Evolutionary conservation across 1,140 invertebrate species (phyloP), one percentile per base, ranked within the genome.

Genomic region (Drosophila grimshawi): DNA sequence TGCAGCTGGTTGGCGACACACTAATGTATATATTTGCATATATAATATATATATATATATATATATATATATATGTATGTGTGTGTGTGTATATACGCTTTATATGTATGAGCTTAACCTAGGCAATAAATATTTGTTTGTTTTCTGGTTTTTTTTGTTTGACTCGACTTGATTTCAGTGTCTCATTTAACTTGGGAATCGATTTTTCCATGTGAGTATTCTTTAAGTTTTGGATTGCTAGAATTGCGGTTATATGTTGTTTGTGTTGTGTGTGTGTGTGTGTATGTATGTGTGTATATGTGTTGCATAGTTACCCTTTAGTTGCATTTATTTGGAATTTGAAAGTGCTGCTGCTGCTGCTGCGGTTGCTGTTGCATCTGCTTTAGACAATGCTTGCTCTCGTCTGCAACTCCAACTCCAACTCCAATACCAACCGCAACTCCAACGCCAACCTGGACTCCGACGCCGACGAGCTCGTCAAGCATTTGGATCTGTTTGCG

Each of bases 41-140:
- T 72, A 59, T 65, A 51, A 60, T 45, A 53, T 72, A 67, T 46
- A 66, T 73, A 72, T 76, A 67, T 62, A 57, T 68, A 78, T 78
- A 76, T 39, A 63, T 69, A 48, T n/a, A 63, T 69, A 48, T n/a
- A 53, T 55, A 29, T 76, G 11, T 61, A 41, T 67, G 46, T 68
- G 63, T 77, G 49, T 81, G 46, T 48, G n/a, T 30, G 7, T 65
- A n/a, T 59, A 51, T 64, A 66, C 63, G 55, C 55, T 56, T 64
- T 77, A 67, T 69, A 81, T 45, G 56, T 81, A 86, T 81, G 82
- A 81, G 81, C 82, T 86, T 86, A 86, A 62, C 65, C 81, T 86
- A 86, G 55, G 53, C 81, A 86, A 86, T 86, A 86, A 86, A 86
- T 86, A 86, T 65, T 62, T 68, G 35, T 59, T 41, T 60, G 53